Evolutionary conservation across 2,797 vertebrate species (phyloP), one percentile per base, ranked within the genome.

Genomic region (Sebastolobus altivelis): DNA sequence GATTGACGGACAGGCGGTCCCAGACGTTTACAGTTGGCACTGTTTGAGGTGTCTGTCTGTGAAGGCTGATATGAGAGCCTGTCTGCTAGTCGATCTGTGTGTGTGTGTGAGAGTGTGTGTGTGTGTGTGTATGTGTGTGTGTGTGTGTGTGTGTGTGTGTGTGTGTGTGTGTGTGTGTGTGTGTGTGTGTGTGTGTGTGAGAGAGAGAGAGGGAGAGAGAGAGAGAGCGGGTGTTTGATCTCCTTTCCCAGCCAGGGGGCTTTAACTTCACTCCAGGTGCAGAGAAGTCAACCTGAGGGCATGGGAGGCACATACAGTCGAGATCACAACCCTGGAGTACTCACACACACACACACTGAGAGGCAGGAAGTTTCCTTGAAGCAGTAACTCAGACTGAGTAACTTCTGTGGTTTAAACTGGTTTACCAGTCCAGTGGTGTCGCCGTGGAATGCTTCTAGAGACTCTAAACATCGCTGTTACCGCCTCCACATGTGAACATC

Each of bases 181-280:
- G 55, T 80, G 69, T 81, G 55, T 86, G 85, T 81, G 83, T 72
- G 40, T 72, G 61, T 68, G 55, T 71, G 68, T 69, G 37, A 12
- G 7, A n/a, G 31, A 77, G 25, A 68, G 66, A 49, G 2, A 59
- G 31, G n/a, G 75, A 4, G 22, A 6, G 54, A 56, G 54, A 20
- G 68, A 77, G 25, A 68, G 66, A 49, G 2, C 62, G 31, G 22
- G 75, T 85, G 88, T 92, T 92, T 94, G 90, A 94, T 92, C 88
- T 93, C 18, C 33, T 79, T 87, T 92, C 79, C 82, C 88, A 93
- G 90, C 90, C 91, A 83, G 75, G 72, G 80, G 83, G 90, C 87
- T 92, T 90, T 83, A 89, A 92, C 92, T 93, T 88, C 67, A 87
- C 85, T 93, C 94, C 92, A 95, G 94, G 92, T 95, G 92, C 91